Conservation (phyloP, 2,888 invertebrate genomes). For the Amiota minor region DNA sequence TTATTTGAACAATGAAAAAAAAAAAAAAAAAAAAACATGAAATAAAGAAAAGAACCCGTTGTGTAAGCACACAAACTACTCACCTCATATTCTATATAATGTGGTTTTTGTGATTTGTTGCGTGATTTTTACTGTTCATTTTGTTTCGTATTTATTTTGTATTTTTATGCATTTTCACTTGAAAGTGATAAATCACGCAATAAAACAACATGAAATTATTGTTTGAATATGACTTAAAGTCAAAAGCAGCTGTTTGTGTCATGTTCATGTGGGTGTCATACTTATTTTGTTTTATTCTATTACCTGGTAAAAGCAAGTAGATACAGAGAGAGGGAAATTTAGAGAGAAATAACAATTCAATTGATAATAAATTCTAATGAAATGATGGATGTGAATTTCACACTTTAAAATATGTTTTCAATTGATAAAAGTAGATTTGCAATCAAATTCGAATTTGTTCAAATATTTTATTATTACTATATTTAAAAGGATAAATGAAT, state of each 20-base stretch:
- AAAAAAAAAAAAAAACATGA: not conserved
- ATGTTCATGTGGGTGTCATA: not conserved
- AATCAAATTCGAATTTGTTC: no score
- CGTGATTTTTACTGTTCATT: not conserved
- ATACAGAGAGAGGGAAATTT: no score
- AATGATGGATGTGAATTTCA: not conserved
- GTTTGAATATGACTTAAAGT: not conserved
- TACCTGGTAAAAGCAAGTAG: no score
- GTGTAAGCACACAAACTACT: no score
- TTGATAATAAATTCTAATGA: no score
- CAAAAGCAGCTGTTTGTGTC: conserved; percentile 3
- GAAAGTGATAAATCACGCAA: conserved; percentile 15
- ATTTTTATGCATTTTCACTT: conserved; percentile 2
- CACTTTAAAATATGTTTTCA: no score
- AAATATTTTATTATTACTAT: no score
- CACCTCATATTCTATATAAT: not conserved
- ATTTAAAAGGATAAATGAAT: no score
- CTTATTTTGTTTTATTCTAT: no score
- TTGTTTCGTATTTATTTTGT: conserved; percentile 5
- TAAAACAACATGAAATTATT: conserved; percentile 9
- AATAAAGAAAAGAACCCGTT: conserved; percentile 1
- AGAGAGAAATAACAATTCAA: no score
- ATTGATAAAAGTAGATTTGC: no score
- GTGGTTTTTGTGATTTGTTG: not conserved
- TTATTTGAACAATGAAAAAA: conserved; percentile 1